These are phyloP conservation scores for Cynocephalus volans DNA, from an alignment of 2,113 vertebrate genomes.

Conservation along the genomic window DNA sequence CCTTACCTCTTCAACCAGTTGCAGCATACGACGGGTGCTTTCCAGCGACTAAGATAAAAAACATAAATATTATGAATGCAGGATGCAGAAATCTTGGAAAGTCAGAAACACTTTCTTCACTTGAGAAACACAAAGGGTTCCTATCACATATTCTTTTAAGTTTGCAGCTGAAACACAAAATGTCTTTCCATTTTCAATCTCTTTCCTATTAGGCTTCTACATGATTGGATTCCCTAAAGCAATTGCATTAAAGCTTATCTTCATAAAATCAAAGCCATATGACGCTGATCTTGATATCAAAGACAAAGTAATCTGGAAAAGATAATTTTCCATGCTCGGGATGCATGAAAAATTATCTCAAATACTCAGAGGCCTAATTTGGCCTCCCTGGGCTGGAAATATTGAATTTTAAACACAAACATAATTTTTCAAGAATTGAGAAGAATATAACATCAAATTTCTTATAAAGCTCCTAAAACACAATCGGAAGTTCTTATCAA, in stretches of 20 bases:
- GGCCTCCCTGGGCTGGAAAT: slow-evolving; percentile 35
- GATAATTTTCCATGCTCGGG: slow-evolving; percentile 68
- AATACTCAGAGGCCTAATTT: slow-evolving; percentile 62
- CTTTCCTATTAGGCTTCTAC: slow-evolving; percentile 70
- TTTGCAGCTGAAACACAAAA: slow-evolving; percentile 28
- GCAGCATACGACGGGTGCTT: slow-evolving; percentile 99
- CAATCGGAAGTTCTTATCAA: slow-evolving; percentile 73
- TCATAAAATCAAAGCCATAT: slow-evolving; percentile 73
- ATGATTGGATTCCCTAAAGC: slow-evolving; percentile 80
- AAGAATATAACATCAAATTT: slow-evolving; percentile 60
- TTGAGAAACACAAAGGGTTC: slow-evolving; percentile 20
- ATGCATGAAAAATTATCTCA: slow-evolving; percentile 73
- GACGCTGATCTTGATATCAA: slow-evolving; percentile 77
- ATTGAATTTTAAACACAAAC: slow-evolving; percentile 76
- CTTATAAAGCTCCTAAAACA: slow-evolving; percentile 65
- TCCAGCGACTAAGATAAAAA: slow-evolving; percentile 94
- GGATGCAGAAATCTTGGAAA: slow-evolving; percentile 15
- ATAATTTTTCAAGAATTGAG: slow-evolving; percentile 64
- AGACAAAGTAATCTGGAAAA: slow-evolving; percentile 76
- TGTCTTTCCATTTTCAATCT: slow-evolving; percentile 55
- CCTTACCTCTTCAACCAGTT: slow-evolving; percentile 99
- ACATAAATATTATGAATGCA: slow-evolving; percentile 65
- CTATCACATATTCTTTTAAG: slow-evolving; percentile 54
- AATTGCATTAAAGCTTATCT: slow-evolving; percentile 80
- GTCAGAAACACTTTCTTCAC: slow-evolving; percentile 51